Evolutionary conservation across 2,888 invertebrate species (phyloP), one percentile per base, ranked within the genome.

Genomic region (Parapristionchus giblindavisi): DNA sequence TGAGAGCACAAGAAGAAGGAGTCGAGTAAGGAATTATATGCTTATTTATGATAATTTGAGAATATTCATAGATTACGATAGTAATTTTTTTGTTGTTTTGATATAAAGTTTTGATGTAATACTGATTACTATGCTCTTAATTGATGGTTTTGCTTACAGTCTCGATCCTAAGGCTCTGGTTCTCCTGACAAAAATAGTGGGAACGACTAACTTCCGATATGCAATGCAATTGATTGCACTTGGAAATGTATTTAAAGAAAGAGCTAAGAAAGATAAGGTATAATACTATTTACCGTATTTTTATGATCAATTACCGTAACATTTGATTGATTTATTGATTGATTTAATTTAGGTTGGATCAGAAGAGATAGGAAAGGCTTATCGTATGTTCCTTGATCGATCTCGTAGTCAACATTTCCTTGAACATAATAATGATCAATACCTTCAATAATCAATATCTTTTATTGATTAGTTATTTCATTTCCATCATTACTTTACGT

Each of bases 221-320:
- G 94, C 96, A 40, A 98, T 99, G 89, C 99, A 99, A 88, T 91
- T 99, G 43, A 98, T 99, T 84, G 96, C 96, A 43, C 94, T 96
- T 0, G 94, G 98, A 0, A 93, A 94, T 81, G 92, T 99, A n/a
- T 94, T 97, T n/a, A 93, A 95, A 74, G 92, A 93, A 63, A 92
- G 94, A 83, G 92, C 96, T 82, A 96, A 96, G 90, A 94, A 93
- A 0, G 91, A 92, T 3, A 74, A 24, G 24, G 70, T 71, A 38
- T 17, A 40, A 40, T 3, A 29, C 40, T 54, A 4, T 27, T 68
- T 52, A 63, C 14, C 8, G 32, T 48, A 40, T 60, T 8, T 8
- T 54, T 74, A 29, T 29, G 38, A 32, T 61, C 2, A 61, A 21
- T 17, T 11, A 14, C 6, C 58, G 4, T 58, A 4, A 6, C 32